A percentile compares a stretch with the other conserved stretches of the same genome.
phyloP scores from a whole-genome alignment of 1,140 invertebrate genomes.

The Pectinophora gossypiella region DNA sequence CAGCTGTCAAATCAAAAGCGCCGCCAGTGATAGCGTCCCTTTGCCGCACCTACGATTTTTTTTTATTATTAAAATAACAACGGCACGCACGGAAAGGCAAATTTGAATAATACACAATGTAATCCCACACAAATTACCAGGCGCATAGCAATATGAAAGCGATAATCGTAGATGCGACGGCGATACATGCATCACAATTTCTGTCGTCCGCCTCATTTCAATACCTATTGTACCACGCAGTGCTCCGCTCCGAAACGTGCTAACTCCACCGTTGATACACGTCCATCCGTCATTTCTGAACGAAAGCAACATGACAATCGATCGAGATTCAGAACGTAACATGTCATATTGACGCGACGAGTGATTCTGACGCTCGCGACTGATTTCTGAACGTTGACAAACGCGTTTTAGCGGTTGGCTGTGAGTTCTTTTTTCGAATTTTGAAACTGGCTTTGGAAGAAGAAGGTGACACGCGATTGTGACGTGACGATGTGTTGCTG shows the following conservation, averaged over 20 bases:
- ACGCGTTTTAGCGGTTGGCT: slow-evolving; percentile 12
- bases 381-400: slow-evolving; percentile 48
- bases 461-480: slow-evolving; percentile 50
- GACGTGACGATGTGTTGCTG: slow-evolving; percentile 53
- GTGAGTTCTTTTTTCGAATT: slow-evolving; percentile 42
- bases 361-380: slow-evolving; percentile 45
- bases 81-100: slow-evolving; percentile 3
- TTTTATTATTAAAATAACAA: not conserved
- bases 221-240: slow-evolving; percentile 49
- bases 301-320: slow-evolving; percentile 55
- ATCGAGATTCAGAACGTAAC: slow-evolving; percentile 48
- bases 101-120: slow-evolving; percentile 57
- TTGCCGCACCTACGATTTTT: slow-evolving; percentile 34
- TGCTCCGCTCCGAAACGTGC: slow-evolving; percentile 33
- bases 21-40: slow-evolving; percentile 47
- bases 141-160: slow-evolving; percentile 46
- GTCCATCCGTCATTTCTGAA: slow-evolving; percentile 55
- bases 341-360: slow-evolving; percentile 40
- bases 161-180: slow-evolving; percentile 58
- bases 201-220: slow-evolving; percentile 56
- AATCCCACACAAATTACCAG: slow-evolving; percentile 61
- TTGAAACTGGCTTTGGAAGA: slow-evolving; percentile 24
- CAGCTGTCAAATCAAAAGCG: slow-evolving; percentile 68
- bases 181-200: slow-evolving; percentile 54
- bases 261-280: slow-evolving; percentile 39